phyloP scores from a whole-genome alignment of 2,113 vertebrate species.

The Mormyrus lacerda region DNA sequence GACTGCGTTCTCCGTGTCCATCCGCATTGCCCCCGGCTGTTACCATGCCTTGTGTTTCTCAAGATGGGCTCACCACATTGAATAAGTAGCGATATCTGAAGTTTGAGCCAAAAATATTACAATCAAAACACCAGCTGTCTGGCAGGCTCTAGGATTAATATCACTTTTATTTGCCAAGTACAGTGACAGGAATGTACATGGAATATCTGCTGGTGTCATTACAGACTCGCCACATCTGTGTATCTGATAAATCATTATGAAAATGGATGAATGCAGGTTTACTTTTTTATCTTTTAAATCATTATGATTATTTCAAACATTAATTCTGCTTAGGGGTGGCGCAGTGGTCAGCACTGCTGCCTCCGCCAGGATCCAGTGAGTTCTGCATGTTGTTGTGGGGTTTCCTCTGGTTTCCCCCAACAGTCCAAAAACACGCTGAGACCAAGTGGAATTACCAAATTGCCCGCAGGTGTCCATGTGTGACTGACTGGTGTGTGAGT shows the following conservation, averaged over 20 bases:
- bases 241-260: not conserved
- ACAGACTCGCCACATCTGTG: not conserved
- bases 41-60: not conserved
- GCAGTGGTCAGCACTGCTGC: too few relatives aligned
- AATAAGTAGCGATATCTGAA: not conserved
- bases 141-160: not conserved
- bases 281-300: not conserved
- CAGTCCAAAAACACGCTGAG: too few relatives aligned
- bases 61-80: not conserved
- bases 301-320: not conserved
- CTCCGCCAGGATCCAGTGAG: too few relatives aligned
- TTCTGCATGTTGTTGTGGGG: too few relatives aligned
- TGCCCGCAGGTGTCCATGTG: too few relatives aligned
- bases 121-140: conserved; percentile 1
- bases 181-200: not conserved
- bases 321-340: not conserved
- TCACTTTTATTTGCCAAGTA: not conserved
- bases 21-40: not conserved
- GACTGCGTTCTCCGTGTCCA: not conserved
- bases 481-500: too few relatives aligned
- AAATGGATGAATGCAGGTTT: not conserved
- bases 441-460: too few relatives aligned
- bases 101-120: not conserved
- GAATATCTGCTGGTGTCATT: not conserved
- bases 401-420: too few relatives aligned